Base-by-base conservation (phyloP, 2,888 invertebrate genomes). In the Choreutis nemorana region DNA sequence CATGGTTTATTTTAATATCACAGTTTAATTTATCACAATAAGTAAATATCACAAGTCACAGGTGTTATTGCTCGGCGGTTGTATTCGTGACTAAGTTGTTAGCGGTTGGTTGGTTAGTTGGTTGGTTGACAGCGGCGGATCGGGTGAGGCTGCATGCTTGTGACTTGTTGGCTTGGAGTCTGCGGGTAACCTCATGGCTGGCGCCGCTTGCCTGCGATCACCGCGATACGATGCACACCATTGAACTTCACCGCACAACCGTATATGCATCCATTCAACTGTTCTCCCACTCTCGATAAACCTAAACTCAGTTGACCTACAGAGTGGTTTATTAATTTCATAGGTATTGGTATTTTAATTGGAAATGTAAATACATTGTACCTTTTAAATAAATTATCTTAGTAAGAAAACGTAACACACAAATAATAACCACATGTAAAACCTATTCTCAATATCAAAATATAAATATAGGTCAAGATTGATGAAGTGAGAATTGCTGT, bases 11-110 rank as follows among this genome's bases (percentile, higher is more conserved):
- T 11, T 16, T 10, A 18, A 14, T 40, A 41, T 41, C 40, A 39
- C 39, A 41, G 37, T 25, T 31, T 26, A 31, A 37, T 39, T 26
- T 15, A 26, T 15, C 14, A 26, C 34, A 36, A 30, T 21, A 27
- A 36, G 20, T 26, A 9, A 18, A 3, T 8, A 15, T 14, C n/a
- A 8, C n/a, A 6, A 26, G 50, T 56, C 54, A 53, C 55, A 59
- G 54, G 46, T 26, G 14, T 23, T 5, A 11, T 23, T 11, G 4
- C 23, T 52, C 47, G 40, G 52, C 45, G 50, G 55, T 67, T 65
- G 67, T 66, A 65, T 64, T 44, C 49, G 55, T 67, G 67, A 68
- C 67, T 67, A 66, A 65, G 56, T 55, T 56, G 44, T 53, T 50
- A 53, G 55, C 55, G 50, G 47, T 52, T 40, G 35, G 46, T 44